Evolutionary conservation across 2,888 invertebrate genomes (phyloP).

Genomic region (Lepidonotus clava): DNA sequence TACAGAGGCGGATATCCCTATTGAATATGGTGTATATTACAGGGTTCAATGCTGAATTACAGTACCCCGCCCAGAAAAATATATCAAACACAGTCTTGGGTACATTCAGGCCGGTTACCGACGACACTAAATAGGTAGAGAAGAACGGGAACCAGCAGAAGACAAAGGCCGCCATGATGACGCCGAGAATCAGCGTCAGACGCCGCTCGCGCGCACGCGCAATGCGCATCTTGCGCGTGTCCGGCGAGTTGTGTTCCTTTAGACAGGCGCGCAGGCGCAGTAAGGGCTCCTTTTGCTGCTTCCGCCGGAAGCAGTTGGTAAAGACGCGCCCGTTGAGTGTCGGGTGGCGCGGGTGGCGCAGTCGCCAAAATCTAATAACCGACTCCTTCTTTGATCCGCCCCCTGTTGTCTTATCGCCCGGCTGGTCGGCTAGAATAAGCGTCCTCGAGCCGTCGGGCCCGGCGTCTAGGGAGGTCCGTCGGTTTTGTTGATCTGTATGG

Average conservation of each 20-base stretch:
- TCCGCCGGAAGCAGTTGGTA: not conserved
- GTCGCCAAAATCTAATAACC: no score
- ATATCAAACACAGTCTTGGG: conserved; percentile 86
- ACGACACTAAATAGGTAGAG: conserved; percentile 82
- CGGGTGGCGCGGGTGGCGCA: conserved; percentile 11
- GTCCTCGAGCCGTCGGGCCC: no score
- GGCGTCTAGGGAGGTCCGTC: no score
- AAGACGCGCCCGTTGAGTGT: conserved; percentile 9
- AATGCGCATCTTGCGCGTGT: conserved; percentile 87
- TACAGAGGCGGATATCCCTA: conserved; percentile 91
- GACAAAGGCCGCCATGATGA: conserved; percentile 99
- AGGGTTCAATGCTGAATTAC: conserved; percentile 97
- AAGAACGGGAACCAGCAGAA: conserved; percentile 99
- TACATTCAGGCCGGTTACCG: conserved; percentile 76
- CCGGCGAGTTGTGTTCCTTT: not conserved
- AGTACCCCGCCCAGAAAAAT: conserved; percentile 98
- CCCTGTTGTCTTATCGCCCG: no score
- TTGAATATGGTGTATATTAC: conserved; percentile 97
- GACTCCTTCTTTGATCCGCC: no score
- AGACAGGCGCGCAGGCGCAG: not conserved
- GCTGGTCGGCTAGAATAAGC: no score
- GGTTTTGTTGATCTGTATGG: no score
- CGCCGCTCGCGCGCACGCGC: conserved; percentile 97
- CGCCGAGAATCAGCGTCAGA: conserved; percentile 96
- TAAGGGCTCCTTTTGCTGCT: not conserved